A percentile compares a stretch with the other conserved stretches of the same genome.
Conservation (phyloP, 2,888 invertebrate species). For the Aphodius sticticus region DNA sequence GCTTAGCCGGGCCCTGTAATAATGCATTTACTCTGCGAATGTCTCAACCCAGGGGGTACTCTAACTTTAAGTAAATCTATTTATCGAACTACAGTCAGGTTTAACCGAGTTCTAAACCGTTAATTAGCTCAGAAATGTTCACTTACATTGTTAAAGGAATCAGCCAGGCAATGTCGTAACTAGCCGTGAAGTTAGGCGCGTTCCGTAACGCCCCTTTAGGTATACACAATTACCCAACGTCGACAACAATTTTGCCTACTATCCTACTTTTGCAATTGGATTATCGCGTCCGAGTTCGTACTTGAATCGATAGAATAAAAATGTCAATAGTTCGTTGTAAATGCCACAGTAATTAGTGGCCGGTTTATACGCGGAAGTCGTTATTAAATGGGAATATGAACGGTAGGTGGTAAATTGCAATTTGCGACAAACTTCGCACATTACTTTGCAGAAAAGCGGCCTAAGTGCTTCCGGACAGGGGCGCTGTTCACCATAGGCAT, state of each 20-base stretch:
- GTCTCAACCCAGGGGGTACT: neutral
- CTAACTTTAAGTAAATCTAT: neutral
- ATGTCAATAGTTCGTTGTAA: too few species aligned
- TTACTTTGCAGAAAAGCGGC: too few species aligned
- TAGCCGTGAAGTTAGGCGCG: neutral
- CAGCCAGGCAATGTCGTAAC: neutral
- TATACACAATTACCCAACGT: neutral
- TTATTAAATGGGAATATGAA: too few species aligned
- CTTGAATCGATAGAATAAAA: too few species aligned
- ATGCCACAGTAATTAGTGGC: too few species aligned
- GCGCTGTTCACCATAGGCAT: too few species aligned
- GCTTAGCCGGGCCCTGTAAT: neutral
- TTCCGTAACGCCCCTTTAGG: neutral
- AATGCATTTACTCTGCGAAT: neutral
- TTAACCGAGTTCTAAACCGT: slow-evolving; percentile 4
- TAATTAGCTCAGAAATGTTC: slow-evolving; percentile 4
- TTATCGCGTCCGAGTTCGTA: neutral
- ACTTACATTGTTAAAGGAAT: neutral
- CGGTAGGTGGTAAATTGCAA: too few species aligned
- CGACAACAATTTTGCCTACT: neutral
- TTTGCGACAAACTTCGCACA: too few species aligned
- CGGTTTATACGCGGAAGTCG: too few species aligned
- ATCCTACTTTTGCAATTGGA: neutral
- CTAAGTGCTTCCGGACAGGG: too few species aligned
- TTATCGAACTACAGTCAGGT: neutral